These are phyloP conservation scores for Neosilurus mollespiculum DNA, from an alignment of 2,797 vertebrate species.

Conservation along the genomic window DNA sequence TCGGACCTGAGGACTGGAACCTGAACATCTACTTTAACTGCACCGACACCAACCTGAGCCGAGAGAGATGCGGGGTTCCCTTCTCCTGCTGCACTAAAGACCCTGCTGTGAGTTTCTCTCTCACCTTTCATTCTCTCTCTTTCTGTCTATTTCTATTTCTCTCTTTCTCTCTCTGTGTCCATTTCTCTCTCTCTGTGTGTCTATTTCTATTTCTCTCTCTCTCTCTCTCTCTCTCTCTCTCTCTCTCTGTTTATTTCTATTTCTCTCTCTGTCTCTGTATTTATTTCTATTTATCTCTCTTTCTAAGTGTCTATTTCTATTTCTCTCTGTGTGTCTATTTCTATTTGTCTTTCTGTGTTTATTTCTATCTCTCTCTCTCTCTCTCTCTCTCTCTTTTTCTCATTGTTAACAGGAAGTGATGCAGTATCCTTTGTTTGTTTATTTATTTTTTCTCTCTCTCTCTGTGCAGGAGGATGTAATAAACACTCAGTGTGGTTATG, in stretches of 20 bases:
- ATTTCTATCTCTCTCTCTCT: not conserved
- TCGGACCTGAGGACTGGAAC: constrained; percentile 97
- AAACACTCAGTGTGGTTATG: constrained; percentile 98
- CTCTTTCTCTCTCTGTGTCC: not conserved
- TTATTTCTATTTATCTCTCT: not conserved
- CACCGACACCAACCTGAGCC: constrained; percentile 94
- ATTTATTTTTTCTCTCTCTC: constrained; percentile 23
- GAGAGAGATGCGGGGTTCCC: constrained; percentile 95
- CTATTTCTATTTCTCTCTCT: not conserved
- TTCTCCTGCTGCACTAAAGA: constrained; percentile 99
- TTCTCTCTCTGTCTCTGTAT: too few relatives aligned
- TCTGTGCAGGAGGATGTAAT: constrained; percentile 92
- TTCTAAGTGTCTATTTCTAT: not conserved
- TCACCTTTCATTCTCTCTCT: not conserved
- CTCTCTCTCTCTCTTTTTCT: not conserved
- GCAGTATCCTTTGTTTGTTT: too few relatives aligned
- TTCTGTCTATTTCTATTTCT: not conserved
- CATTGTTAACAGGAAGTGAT: too few relatives aligned
- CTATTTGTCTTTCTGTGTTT: not conserved
- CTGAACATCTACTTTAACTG: constrained; percentile 99
- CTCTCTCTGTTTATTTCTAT: not conserved
- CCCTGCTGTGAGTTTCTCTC: constrained; percentile 82
- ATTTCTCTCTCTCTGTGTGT: not conserved
- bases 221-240: not conserved
- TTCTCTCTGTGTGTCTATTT: not conserved